These are phyloP conservation scores for Nemurella pictetii DNA, from an alignment of 2,888 invertebrate species.

Conservation along the genomic window DNA sequence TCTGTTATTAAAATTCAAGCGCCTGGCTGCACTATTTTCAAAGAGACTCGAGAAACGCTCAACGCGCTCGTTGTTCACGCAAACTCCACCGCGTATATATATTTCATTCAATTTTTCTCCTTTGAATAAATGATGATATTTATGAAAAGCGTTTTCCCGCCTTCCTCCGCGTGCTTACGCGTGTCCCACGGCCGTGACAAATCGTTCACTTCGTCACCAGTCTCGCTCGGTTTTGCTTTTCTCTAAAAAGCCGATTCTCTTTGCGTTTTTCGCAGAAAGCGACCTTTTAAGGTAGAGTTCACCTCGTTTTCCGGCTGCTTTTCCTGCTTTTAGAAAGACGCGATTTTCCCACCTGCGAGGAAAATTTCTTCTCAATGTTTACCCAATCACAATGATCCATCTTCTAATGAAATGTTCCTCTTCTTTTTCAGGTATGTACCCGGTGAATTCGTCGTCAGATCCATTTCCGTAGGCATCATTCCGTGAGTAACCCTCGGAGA, in stretches of 20 bases:
- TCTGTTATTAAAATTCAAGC: not conserved
- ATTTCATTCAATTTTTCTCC: not conserved
- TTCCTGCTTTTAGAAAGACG: not conserved
- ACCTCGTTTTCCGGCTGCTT: not conserved
- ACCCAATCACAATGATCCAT: not conserved
- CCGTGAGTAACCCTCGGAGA: not conserved
- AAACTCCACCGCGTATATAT: not conserved
- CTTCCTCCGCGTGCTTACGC: not conserved
- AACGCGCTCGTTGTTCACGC: not conserved
- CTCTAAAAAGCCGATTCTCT: slow-evolving; percentile 4
- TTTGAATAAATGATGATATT: slow-evolving; percentile 4
- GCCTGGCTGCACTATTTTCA: not conserved
- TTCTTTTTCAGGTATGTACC: slow-evolving; percentile 18
- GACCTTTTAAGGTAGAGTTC: not conserved
- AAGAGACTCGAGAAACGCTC: not conserved
- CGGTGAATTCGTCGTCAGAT: not conserved
- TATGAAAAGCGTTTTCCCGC: not conserved
- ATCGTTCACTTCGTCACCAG: not conserved
- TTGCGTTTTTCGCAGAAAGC: not conserved
- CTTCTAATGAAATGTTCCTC: not conserved
- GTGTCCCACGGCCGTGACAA: not conserved
- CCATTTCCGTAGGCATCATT: not conserved
- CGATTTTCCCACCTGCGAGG: not conserved
- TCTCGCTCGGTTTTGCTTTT: not conserved
- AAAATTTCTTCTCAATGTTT: not conserved